phyloP scores from a whole-genome alignment of 1,140 invertebrate species.

The Arctopsyche grandis region DNA sequence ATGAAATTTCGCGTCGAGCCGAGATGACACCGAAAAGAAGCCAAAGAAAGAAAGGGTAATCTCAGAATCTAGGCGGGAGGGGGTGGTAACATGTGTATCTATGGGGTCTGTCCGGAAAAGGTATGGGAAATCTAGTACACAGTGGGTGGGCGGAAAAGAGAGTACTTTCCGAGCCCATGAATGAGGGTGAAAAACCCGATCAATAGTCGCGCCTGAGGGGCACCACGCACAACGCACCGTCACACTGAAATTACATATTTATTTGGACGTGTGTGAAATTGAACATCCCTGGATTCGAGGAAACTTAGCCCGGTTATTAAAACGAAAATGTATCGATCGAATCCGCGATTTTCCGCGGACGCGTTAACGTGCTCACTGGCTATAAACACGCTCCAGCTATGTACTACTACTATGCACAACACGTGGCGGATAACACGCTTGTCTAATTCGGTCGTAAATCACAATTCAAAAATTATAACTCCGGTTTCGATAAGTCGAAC shows the following conservation, averaged over 20 bases:
- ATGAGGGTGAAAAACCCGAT: constrained; percentile 40
- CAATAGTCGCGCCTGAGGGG: constrained; percentile 17
- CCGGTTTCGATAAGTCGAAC: no score
- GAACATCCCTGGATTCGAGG: no score
- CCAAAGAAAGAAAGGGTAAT: not conserved
- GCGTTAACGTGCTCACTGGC: not conserved
- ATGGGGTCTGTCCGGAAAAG: not conserved
- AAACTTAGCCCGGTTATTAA: not conserved
- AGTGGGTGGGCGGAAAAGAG: not conserved
- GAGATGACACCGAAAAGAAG: not conserved
- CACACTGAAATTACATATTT: not conserved
- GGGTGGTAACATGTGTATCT: not conserved
- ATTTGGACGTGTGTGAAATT: not conserved
- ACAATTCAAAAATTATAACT: no score
- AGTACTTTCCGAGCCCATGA: constrained; percentile 26
- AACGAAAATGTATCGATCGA: no score
- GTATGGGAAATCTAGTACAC: not conserved
- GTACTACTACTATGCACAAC: no score
- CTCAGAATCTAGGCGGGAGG: not conserved
- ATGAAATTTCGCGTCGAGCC: not conserved
- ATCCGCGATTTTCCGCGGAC: not conserved
- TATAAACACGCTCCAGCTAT: no score
- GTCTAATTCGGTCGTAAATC: no score
- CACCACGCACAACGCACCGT: not conserved
- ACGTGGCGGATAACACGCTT: no score